Percentiles rank a stretch among this genome's conserved stretches.
Conservation (phyloP, 2,888 invertebrate species). For the Pristionchus exspectatus region DNA sequence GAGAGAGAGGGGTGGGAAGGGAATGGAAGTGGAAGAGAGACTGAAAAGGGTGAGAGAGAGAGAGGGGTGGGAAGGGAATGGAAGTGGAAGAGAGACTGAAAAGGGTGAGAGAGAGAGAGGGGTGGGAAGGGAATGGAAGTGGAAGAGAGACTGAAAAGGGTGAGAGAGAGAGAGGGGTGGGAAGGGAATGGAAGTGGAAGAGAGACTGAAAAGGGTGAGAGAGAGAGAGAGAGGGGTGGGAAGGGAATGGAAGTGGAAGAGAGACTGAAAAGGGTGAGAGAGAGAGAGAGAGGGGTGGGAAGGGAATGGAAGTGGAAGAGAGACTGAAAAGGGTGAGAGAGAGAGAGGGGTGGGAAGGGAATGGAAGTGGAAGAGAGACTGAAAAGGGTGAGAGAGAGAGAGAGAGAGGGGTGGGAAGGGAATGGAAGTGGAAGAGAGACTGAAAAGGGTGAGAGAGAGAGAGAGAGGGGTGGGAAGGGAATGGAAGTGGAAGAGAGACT, state of each 20-base stretch:
- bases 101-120: too few relatives aligned
- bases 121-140: too few relatives aligned
- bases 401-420: too few relatives aligned
- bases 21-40: background rate
- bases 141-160: background rate
- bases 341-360: too few relatives aligned
- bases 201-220: background rate
- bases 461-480: too few relatives aligned
- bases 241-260: background rate
- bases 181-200: background rate
- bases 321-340: background rate
- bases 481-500: background rate
- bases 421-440: background rate
- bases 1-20: background rate
- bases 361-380: background rate
- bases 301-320: background rate
- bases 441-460: conserved; percentile 10
- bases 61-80: background rate
- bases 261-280: background rate
- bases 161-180: too few relatives aligned
- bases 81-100: background rate
- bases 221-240: too few relatives aligned
- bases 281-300: too few relatives aligned
- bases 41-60: too few relatives aligned
- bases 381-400: too few relatives aligned